These are phyloP conservation scores for Periophthalmus magnuspinnatus DNA, from an alignment of 2,797 vertebrate genomes.

Conservation along the genomic window DNA sequence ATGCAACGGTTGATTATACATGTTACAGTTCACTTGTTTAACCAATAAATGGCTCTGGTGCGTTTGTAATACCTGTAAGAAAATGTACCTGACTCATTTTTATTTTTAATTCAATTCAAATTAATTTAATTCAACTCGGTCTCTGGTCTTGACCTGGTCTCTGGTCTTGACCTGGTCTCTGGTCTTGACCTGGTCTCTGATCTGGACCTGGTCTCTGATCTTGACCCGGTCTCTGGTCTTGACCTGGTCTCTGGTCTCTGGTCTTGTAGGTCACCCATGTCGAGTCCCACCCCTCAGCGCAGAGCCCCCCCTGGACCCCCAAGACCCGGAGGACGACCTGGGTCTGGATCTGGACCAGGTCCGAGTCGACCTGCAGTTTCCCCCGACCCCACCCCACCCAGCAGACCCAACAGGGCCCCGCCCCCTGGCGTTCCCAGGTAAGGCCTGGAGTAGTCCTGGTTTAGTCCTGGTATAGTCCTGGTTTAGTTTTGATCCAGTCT, in stretches of 20 bases:
- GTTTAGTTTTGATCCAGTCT: too few species aligned
- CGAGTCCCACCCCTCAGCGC: conserved; percentile 1
- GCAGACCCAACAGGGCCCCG: background rate
- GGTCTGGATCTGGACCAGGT: background rate
- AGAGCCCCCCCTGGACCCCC: background rate
- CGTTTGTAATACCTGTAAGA: too few species aligned
- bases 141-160: too few species aligned
- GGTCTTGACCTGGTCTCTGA: background rate
- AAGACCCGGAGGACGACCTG: background rate
- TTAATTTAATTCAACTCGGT: too few species aligned
- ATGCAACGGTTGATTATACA: too few species aligned
- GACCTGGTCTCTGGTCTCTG: too few species aligned
- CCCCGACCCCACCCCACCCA: background rate
- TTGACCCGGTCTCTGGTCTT: background rate
- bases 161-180: too few species aligned
- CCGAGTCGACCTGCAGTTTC: background rate
- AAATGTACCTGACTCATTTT: too few species aligned
- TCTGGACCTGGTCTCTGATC: background rate
- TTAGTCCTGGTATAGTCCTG: background rate
- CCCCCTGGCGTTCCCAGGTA: conserved; percentile 1
- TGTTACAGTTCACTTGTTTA: too few species aligned
- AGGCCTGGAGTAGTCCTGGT: background rate
- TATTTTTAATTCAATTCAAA: too few species aligned
- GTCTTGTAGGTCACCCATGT: background rate
- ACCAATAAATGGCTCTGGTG: too few species aligned